Conservation (phyloP, 1,140 invertebrate species). For the Eulimnadia texana region DNA sequence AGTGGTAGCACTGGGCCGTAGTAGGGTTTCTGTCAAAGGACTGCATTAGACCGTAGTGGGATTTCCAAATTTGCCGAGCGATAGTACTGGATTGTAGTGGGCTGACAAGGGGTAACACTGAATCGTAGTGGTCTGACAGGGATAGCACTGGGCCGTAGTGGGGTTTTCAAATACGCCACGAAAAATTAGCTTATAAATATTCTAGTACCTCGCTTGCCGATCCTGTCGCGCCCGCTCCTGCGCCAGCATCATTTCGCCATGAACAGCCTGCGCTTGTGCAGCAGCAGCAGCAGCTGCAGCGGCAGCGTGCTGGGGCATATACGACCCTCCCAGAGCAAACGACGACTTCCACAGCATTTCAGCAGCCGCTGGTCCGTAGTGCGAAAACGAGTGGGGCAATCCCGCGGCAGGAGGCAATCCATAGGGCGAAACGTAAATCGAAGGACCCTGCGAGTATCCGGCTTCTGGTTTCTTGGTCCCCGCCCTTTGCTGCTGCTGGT, state of each 20-base stretch:
- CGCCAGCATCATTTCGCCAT: slow-evolving; percentile 2
- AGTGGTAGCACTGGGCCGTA: no score
- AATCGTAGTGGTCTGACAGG: no score
- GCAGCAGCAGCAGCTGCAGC: neutral
- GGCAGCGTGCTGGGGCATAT: neutral
- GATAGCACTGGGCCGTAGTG: no score
- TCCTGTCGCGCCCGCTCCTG: slow-evolving; percentile 2
- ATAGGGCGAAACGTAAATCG: neutral
- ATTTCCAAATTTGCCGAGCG: no score
- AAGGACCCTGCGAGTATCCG: neutral
- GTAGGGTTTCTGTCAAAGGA: no score
- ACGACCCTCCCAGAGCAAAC: neutral
- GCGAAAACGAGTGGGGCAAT: neutral
- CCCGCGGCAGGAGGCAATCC: neutral
- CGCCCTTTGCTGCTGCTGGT: neutral
- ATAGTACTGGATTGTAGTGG: no score
- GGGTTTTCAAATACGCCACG: no score
- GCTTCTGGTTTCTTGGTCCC: neutral
- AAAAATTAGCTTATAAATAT: no score
- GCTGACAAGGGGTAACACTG: no score
- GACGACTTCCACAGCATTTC: slow-evolving; percentile 6
- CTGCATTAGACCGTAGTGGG: no score
- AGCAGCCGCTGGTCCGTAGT: neutral
- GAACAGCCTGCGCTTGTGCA: neutral
- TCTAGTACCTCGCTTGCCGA: neutral